These are phyloP conservation scores for Catostomus latipinnis DNA, from an alignment of 2,797 vertebrate genomes.

Conservation along the genomic window DNA sequence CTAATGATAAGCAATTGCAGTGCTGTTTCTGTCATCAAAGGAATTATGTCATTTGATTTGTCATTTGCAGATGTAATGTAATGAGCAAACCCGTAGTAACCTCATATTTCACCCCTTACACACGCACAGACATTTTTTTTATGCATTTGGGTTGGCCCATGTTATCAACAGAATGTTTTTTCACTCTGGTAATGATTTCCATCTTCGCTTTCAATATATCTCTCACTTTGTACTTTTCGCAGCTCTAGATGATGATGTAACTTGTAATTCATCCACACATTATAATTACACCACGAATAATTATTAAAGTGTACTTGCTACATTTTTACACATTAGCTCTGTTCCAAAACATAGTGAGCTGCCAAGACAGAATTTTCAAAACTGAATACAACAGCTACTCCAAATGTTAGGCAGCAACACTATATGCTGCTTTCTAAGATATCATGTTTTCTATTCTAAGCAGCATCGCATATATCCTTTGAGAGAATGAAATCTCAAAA, in stretches of 20 bases:
- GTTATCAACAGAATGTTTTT: constrained; percentile 9
- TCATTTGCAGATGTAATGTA: constrained; percentile 41
- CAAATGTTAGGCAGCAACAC: no score
- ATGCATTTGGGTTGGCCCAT: constrained; percentile 24
- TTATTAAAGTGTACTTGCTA: background rate
- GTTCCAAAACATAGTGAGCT: background rate
- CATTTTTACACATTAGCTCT: background rate
- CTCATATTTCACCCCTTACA: constrained; percentile 18
- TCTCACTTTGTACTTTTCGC: background rate
- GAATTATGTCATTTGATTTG: constrained; percentile 42
- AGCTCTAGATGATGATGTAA: background rate
- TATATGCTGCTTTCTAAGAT: background rate
- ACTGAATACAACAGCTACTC: no score
- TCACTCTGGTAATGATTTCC: constrained; percentile 28
- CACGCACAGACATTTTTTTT: background rate
- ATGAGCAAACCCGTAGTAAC: constrained; percentile 26
- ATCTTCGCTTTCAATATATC: background rate
- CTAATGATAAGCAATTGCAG: background rate
- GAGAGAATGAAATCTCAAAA: no score
- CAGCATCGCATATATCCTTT: no score
- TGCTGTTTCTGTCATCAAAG: constrained; percentile 45
- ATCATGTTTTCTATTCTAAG: background rate
- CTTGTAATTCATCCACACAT: background rate
- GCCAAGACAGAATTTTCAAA: no score
- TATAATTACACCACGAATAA: constrained; percentile 9